These are phyloP conservation scores for Leptonema lineaticorne DNA, from an alignment of 1,140 invertebrate genomes.

Conservation along the genomic window DNA sequence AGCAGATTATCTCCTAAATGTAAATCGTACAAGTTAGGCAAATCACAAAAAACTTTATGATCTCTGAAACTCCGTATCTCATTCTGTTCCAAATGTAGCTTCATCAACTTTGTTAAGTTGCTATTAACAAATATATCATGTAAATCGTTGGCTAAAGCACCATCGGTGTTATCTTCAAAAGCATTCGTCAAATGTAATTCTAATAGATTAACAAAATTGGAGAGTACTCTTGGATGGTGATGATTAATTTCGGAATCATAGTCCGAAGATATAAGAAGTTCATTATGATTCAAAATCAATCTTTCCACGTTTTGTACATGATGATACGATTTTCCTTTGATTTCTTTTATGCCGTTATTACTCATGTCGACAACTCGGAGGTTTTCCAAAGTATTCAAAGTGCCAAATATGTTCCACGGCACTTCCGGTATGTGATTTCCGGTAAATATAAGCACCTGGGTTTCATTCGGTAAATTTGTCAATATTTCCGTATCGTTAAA, in stretches of 20 bases:
- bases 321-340: slow-evolving; percentile 76
- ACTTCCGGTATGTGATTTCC: slow-evolving; percentile 68
- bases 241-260: slow-evolving; percentile 59
- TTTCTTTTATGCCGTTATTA: slow-evolving; percentile 72
- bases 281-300: slow-evolving; percentile 75
- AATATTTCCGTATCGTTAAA: slow-evolving; percentile 63
- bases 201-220: slow-evolving; percentile 72
- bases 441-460: slow-evolving; percentile 72
- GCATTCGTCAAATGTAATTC: slow-evolving; percentile 76
- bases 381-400: slow-evolving; percentile 58
- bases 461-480: slow-evolving; percentile 63
- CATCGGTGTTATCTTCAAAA: slow-evolving; percentile 68
- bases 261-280: slow-evolving; percentile 61
- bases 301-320: slow-evolving; percentile 70
- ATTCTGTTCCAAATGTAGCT: slow-evolving; percentile 78
- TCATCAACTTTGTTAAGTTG: slow-evolving; percentile 65
- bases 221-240: slow-evolving; percentile 74
- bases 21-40: slow-evolving; percentile 66
- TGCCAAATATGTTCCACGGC: slow-evolving; percentile 74
- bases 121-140: slow-evolving; percentile 74
- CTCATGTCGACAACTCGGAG: slow-evolving; percentile 75
- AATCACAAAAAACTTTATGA: slow-evolving; percentile 67
- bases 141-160: slow-evolving; percentile 63
- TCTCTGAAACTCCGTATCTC: slow-evolving; percentile 70
- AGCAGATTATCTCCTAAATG: slow-evolving; percentile 69